phyloP scores from a whole-genome alignment of 2,888 invertebrate species.

The Alcis repandata region DNA sequence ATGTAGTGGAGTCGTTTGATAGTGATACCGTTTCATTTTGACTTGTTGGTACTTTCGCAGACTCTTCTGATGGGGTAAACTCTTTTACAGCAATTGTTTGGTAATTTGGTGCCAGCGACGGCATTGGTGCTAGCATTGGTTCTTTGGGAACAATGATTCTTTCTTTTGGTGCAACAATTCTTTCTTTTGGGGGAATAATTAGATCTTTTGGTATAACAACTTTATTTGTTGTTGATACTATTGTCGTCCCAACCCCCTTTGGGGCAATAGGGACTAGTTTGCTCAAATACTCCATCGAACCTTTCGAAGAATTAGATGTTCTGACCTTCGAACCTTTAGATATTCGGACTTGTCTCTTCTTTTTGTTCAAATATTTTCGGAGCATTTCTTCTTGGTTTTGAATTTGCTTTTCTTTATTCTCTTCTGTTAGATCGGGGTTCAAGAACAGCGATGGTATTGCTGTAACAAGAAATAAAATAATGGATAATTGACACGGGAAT shows the following conservation, averaged over 20 bases:
- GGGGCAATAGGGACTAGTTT: conserved; percentile 20
- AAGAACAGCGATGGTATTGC: conserved; percentile 12
- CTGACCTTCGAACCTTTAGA: neutral
- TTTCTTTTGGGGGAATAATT: neutral
- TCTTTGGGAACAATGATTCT: too few relatives aligned
- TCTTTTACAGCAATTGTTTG: neutral
- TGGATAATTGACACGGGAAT: too few relatives aligned
- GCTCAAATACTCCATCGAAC: conserved; percentile 15
- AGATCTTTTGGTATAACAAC: neutral
- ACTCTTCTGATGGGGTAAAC: neutral
- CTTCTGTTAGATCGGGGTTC: neutral
- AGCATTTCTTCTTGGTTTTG: neutral
- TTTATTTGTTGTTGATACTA: neutral
- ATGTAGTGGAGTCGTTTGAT: neutral
- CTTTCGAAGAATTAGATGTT: neutral
- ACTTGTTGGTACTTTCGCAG: neutral
- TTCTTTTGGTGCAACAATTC: too few relatives aligned
- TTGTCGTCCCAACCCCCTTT: neutral
- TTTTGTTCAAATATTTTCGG: neutral
- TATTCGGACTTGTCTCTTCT: neutral
- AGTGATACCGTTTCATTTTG: neutral
- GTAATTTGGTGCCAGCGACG: too few relatives aligned
- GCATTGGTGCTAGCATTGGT: too few relatives aligned
- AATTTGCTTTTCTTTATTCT: neutral
- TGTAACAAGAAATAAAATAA: conserved; percentile 6